phyloP scores from a whole-genome alignment of 2,113 vertebrate species.

The Lamprotornis superbus region DNA sequence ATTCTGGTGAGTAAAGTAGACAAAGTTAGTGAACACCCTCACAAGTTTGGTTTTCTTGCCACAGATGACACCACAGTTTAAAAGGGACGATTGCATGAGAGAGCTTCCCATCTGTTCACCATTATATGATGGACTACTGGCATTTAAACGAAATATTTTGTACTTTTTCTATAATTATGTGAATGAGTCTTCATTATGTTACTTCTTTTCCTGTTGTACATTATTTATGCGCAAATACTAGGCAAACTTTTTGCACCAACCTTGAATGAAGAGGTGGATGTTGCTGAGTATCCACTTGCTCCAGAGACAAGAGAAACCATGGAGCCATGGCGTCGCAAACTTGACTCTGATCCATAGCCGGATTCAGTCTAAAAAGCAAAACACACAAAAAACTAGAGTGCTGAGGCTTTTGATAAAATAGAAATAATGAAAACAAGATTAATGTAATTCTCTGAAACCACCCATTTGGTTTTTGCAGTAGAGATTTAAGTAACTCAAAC shows the following conservation, averaged over 20 bases:
- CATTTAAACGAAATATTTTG: background rate
- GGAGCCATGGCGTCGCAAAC: conserved; percentile 91
- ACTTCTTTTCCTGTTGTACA: fast-evolving
- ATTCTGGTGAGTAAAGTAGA: background rate
- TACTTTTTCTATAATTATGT: background rate
- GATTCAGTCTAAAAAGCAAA: conserved; percentile 86
- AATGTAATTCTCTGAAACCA: background rate
- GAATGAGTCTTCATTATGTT: fast-evolving
- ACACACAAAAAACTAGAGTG: background rate
- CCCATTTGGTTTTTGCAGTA: background rate
- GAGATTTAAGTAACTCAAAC: background rate
- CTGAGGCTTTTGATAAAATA: background rate
- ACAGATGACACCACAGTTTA: background rate
- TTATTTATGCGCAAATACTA: fast-evolving
- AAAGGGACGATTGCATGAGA: background rate
- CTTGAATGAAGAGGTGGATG: conserved; percentile 97
- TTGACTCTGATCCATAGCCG: conserved; percentile 95
- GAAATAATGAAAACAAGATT: background rate
- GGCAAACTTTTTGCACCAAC: conserved; percentile 63
- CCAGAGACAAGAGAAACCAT: conserved; percentile 95
- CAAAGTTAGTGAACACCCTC: background rate
- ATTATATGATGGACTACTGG: background rate
- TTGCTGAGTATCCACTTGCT: conserved; percentile 93
- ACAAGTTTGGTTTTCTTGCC: background rate
- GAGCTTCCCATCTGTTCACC: background rate